These are phyloP conservation scores for Lepisosteus oculatus DNA, from an alignment of 2,113 vertebrate genomes.

Conservation along the genomic window DNA sequence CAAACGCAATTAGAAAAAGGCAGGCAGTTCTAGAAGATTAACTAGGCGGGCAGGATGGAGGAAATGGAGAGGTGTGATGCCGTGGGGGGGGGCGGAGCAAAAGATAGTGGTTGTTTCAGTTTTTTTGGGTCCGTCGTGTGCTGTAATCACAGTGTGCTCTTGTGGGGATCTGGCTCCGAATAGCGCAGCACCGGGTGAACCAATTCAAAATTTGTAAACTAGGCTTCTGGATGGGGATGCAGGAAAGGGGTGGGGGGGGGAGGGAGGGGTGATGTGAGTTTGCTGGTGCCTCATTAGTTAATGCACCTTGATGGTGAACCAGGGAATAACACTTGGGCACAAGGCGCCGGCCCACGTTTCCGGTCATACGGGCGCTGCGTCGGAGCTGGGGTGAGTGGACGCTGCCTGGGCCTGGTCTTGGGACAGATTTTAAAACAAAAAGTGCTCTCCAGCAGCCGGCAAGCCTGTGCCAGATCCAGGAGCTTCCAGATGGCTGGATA, in stretches of 20 bases:
- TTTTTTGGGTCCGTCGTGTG: background rate
- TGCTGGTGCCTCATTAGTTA: background rate
- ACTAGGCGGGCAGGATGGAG: constrained; percentile 34
- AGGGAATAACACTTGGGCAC: background rate
- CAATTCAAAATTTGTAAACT: background rate
- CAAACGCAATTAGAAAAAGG: constrained; percentile 65
- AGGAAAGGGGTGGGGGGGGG: background rate
- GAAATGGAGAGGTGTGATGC: constrained; percentile 1
- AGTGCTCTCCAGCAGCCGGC: background rate
- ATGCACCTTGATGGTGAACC: background rate
- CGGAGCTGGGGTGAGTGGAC: background rate
- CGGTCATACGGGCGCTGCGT: too few relatives aligned
- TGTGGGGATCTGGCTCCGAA: background rate
- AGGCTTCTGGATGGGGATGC: background rate
- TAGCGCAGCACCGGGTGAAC: background rate
- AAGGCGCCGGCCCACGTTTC: too few relatives aligned
- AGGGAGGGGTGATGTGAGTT: background rate
- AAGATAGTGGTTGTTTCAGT: background rate
- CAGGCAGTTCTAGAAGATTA: constrained; percentile 52
- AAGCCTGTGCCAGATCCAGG: constrained; percentile 1
- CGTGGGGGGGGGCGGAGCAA: background rate
- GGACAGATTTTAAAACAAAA: too few relatives aligned
- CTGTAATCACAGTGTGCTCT: background rate
- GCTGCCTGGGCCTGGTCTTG: too few relatives aligned
- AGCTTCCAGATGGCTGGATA: constrained; percentile 27